Percentiles rank a stretch among this genome's conserved stretches.
Evolutionary conservation across 1,140 invertebrate species (phyloP).

Genomic region (Drosophila ananassae): DNA sequence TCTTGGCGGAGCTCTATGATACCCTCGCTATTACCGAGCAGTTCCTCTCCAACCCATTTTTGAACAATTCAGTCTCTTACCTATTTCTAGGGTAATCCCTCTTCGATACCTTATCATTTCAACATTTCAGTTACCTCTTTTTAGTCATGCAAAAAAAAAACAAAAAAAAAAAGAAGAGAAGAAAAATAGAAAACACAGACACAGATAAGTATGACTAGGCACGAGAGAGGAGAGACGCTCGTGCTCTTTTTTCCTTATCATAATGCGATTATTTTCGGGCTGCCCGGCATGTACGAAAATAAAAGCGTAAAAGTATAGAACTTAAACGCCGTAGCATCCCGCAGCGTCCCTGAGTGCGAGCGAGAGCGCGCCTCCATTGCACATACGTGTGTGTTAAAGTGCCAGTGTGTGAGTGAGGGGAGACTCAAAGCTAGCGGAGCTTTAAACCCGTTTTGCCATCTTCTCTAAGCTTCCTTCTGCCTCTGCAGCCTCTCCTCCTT

Average conservation of each 20-base stretch:
- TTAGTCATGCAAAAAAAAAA: constrained; percentile 10
- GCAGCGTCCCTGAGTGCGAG: constrained; percentile 16
- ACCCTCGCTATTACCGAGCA: neutral
- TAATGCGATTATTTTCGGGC: constrained; percentile 72
- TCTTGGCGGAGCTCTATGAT: neutral
- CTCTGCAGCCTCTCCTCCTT: constrained; percentile 8
- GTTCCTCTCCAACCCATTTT: too few relatives aligned
- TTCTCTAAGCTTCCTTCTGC: constrained; percentile 54
- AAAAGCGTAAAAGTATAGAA: constrained; percentile 65
- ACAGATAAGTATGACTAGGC: too few relatives aligned
- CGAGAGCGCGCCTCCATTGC: constrained; percentile 15
- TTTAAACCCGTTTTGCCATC: constrained; percentile 74
- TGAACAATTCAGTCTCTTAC: too few relatives aligned
- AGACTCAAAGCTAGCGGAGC: constrained; percentile 64
- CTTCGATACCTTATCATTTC: constrained; percentile 8
- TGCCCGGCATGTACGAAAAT: constrained; percentile 52
- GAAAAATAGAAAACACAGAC: too few relatives aligned
- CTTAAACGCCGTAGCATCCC: constrained; percentile 53
- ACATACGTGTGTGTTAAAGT: constrained; percentile 5
- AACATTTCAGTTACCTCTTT: constrained; percentile 24
- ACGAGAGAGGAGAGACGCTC: constrained; percentile 21
- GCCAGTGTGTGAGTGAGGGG: neutral
- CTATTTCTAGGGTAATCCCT: constrained; percentile 10
- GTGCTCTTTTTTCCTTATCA: constrained; percentile 63
- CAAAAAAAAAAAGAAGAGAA: neutral